These are phyloP conservation scores for Boleophthalmus pectinirostris DNA, from an alignment of 2,113 vertebrate genomes.

Conservation along the genomic window DNA sequence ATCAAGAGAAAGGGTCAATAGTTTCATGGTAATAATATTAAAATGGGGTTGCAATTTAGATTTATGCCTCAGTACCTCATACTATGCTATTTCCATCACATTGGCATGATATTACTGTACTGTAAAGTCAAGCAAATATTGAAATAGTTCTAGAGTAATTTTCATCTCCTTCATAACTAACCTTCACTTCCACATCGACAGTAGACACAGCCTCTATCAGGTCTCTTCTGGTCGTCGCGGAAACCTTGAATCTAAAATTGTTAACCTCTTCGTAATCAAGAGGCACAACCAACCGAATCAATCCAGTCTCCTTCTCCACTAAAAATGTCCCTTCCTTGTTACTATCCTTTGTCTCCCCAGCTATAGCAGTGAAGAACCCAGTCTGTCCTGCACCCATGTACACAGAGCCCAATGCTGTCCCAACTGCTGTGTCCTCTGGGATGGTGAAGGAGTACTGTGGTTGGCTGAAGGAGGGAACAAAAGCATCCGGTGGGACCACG, in stretches of 20 bases:
- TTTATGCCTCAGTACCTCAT: too few relatives aligned
- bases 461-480: constrained; percentile 89
- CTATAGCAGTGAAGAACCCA: constrained; percentile 81
- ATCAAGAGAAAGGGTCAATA: too few relatives aligned
- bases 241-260: constrained; percentile 89
- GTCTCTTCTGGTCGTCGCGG: constrained; percentile 83
- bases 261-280: constrained; percentile 87
- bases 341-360: constrained; percentile 86
- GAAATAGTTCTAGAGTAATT: not conserved
- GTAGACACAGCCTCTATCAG: constrained; percentile 86
- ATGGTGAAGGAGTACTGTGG: constrained; percentile 92
- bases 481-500: constrained; percentile 86
- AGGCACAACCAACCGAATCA: constrained; percentile 85
- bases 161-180: constrained; percentile 47
- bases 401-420: constrained; percentile 88
- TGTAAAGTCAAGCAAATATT: too few relatives aligned
- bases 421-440: constrained; percentile 86
- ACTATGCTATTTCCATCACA: too few relatives aligned
- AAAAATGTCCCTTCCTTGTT: constrained; percentile 86
- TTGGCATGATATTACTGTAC: too few relatives aligned
- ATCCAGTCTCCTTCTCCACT: constrained; percentile 88
- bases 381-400: constrained; percentile 81
- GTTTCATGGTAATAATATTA: too few relatives aligned
- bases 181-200: constrained; percentile 91
- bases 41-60: too few relatives aligned